phyloP scores from a whole-genome alignment of 2,113 vertebrate species.

The Shinisaurus crocodilurus region DNA sequence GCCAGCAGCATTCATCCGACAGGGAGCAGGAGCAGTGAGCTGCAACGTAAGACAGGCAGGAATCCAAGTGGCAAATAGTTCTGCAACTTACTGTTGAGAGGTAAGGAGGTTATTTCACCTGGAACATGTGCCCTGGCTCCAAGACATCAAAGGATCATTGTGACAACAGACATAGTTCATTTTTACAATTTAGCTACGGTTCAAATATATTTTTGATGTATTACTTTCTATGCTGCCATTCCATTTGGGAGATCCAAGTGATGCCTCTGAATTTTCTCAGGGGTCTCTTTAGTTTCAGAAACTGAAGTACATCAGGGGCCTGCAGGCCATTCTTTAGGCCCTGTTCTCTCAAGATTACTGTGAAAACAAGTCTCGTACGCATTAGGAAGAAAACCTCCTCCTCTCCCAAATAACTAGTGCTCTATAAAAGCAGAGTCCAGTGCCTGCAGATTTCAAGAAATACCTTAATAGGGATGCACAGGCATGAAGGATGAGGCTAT shows the following conservation, averaged over 20 bases:
- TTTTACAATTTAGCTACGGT: background rate
- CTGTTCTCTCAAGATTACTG: background rate
- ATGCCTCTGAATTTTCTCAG: background rate
- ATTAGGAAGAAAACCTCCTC: no score
- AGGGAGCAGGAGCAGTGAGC: background rate
- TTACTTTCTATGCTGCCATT: background rate
- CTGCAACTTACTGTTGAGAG: background rate
- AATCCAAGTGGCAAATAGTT: background rate
- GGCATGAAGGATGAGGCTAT: background rate
- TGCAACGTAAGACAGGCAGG: background rate
- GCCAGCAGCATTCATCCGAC: background rate
- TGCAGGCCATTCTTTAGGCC: background rate
- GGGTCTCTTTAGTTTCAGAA: background rate
- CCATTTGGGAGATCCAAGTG: background rate
- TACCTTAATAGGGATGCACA: background rate
- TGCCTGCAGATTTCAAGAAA: background rate
- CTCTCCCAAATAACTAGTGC: no score
- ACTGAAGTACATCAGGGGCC: background rate
- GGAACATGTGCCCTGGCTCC: background rate
- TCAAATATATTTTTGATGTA: background rate
- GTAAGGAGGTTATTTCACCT: background rate
- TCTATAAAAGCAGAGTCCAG: background rate
- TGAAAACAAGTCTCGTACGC: background rate
- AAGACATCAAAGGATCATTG: background rate
- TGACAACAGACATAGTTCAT: background rate